phyloP scores from a whole-genome alignment of 2,888 invertebrate genomes.

The Leucophora obtusa region DNA sequence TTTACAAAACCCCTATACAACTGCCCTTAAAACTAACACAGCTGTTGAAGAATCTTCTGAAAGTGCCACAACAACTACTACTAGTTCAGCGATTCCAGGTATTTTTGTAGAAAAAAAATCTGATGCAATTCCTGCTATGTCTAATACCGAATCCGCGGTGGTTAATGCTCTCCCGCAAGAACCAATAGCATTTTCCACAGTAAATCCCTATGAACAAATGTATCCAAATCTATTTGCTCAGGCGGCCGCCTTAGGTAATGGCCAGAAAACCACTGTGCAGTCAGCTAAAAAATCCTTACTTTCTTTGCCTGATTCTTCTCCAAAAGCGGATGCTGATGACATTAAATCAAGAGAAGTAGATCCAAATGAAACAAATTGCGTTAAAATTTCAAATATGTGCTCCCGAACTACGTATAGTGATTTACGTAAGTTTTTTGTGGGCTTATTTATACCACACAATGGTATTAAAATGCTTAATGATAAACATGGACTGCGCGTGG shows the following conservation, averaged over 20 bases:
- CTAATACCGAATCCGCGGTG: background rate
- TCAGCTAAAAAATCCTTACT: conserved; percentile 28
- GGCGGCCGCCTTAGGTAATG: conserved; percentile 55
- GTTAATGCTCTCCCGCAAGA: conserved; percentile 60
- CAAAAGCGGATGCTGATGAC: conserved; percentile 37
- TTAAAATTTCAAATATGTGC: conserved; percentile 87
- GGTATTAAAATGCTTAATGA: conserved; percentile 93
- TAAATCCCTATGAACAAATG: conserved; percentile 75
- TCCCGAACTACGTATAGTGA: conserved; percentile 88
- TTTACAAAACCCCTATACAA: conserved; percentile 70
- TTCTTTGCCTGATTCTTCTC: conserved; percentile 33
- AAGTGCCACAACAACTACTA: conserved; percentile 9
- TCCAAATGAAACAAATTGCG: conserved; percentile 78
- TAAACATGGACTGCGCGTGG: conserved; percentile 87
- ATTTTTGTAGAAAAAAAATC: conserved; percentile 65
- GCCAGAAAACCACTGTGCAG: conserved; percentile 33
- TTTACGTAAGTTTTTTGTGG: conserved; percentile 89
- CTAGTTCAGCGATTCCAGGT: conserved; percentile 61
- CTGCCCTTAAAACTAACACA: conserved; percentile 60
- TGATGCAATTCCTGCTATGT: background rate
- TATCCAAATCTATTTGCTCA: conserved; percentile 74
- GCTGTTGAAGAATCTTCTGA: conserved; percentile 28
- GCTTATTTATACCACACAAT: conserved; percentile 86
- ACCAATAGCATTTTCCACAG: conserved; percentile 73
- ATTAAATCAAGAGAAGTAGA: conserved; percentile 56